Evolutionary conservation across 2,888 invertebrate species (phyloP), one percentile per base, ranked within the genome.

Genomic region (Petrolisthes cinctipes): DNA sequence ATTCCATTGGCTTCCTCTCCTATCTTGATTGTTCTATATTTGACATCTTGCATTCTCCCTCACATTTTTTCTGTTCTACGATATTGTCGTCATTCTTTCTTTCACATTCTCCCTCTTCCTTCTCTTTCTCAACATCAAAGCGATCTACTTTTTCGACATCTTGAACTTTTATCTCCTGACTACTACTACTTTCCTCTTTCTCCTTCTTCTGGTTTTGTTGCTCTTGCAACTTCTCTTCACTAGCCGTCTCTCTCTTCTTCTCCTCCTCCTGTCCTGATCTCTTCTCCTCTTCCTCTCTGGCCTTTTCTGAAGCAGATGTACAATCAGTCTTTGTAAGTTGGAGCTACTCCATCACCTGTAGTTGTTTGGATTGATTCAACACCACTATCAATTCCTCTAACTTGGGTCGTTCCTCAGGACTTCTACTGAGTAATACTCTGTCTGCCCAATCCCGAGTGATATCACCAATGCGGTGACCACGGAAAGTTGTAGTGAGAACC

Each of bases 231-330:
- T 61, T 37, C 37, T n/a, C 11, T 57, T 17, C 54, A 56, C 79
- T 79, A 37, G 11, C 61, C 20, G 20, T 37, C 20, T 37, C 61
- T 37, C 57, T 11, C 37, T 20, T 20, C n/a, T 57, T 4, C 81
- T 81, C 51, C 14, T 37, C 37, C 20, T 20, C 53, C 61, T 61
- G 66, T 61, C 79, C 54, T 66, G 37, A 17, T 79, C 54, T 61
- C 84, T 57, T 51, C 51, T 66, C 66, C 82, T 82, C 82, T 82
- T 23, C 66, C 82, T 82, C 82, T 82, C 82, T 82, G 61, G 57
- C 82, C 66, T 66, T 66, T 66, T 82, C 82, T 82, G 37, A 37
- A 37, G 66, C 1, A 66, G 17, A 66, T 66, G 3, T 66, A 66
- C 14, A 66, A 17, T 23, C 37, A 14, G 9, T 53, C 37, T 51